Conservation (phyloP, 2,888 invertebrate genomes). For the Taenaris catops region DNA sequence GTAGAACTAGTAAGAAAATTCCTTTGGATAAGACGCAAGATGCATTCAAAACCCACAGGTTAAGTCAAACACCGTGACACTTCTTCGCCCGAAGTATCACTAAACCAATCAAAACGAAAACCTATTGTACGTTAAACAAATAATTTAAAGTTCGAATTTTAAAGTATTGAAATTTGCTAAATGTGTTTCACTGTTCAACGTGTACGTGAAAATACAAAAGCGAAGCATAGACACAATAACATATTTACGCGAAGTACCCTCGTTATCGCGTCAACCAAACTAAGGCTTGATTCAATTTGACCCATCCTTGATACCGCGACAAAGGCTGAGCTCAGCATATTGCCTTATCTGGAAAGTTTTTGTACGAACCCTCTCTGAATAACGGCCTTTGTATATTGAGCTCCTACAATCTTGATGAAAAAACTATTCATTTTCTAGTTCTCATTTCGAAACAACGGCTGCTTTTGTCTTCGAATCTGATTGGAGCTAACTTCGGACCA, state of each 20-base stretch:
- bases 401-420: constrained; percentile 15
- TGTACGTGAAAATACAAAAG: no score
- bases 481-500: not conserved
- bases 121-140: no score
- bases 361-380: constrained; percentile 8
- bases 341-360: constrained; percentile 11
- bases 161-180: no score
- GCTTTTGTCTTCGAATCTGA: constrained; percentile 6
- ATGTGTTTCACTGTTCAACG: no score
- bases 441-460: constrained; percentile 5
- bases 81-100: no score
- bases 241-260: constrained; percentile 2
- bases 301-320: constrained; percentile 12
- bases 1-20: no score
- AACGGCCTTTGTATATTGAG: constrained; percentile 11
- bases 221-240: constrained; percentile 1
- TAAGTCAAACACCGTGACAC: no score
- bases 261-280: constrained; percentile 8
- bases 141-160: no score
- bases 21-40: no score
- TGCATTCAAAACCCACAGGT: no score
- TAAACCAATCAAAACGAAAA: no score
- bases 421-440: constrained; percentile 13
- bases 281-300: constrained; percentile 16
- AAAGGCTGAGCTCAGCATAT: constrained; percentile 12